Evolutionary conservation across 2,888 invertebrate genomes (phyloP).

Genomic region (Drosophila melanosoma): DNA sequence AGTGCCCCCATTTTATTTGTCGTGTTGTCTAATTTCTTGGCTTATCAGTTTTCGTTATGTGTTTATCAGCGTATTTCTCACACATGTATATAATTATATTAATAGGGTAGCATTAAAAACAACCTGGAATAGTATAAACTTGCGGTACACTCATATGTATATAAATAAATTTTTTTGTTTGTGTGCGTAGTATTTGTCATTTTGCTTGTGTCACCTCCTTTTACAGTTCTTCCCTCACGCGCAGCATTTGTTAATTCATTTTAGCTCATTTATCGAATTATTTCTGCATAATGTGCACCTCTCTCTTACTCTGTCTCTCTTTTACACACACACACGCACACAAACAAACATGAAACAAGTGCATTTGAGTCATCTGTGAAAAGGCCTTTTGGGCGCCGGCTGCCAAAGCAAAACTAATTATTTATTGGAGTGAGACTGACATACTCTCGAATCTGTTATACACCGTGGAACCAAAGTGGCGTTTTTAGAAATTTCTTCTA

Average conservation of each 20-base stretch:
- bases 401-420: background rate
- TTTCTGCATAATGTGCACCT: slow-evolving; percentile 56
- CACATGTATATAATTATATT: background rate
- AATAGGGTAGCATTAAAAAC: slow-evolving; percentile 15
- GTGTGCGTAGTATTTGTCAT: slow-evolving; percentile 12
- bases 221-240: slow-evolving; percentile 10
- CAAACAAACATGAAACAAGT: slow-evolving; percentile 4
- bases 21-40: slow-evolving; percentile 45
- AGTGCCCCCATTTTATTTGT: slow-evolving; percentile 49
- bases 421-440: slow-evolving; percentile 47
- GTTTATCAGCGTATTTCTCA: slow-evolving; percentile 48
- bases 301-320: slow-evolving; percentile 6
- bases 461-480: slow-evolving; percentile 12
- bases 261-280: slow-evolving; percentile 65
- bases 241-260: slow-evolving; percentile 59
- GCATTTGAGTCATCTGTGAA: slow-evolving; percentile 63
- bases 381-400: slow-evolving; percentile 9
- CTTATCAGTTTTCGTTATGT: slow-evolving; percentile 47
- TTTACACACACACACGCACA: background rate
- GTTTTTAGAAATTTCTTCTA: background rate
- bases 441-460: slow-evolving; percentile 33
- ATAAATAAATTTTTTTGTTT: slow-evolving; percentile 25
- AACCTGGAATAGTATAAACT: slow-evolving; percentile 61
- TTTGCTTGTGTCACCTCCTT: slow-evolving; percentile 17
- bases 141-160: slow-evolving; percentile 49